A percentile compares a stretch with the other conserved stretches of the same genome.
Evolutionary conservation across 37 sponge, comb jelly and placozoan genomes (phyloP).

Genomic region (Beroe ovata): DNA sequence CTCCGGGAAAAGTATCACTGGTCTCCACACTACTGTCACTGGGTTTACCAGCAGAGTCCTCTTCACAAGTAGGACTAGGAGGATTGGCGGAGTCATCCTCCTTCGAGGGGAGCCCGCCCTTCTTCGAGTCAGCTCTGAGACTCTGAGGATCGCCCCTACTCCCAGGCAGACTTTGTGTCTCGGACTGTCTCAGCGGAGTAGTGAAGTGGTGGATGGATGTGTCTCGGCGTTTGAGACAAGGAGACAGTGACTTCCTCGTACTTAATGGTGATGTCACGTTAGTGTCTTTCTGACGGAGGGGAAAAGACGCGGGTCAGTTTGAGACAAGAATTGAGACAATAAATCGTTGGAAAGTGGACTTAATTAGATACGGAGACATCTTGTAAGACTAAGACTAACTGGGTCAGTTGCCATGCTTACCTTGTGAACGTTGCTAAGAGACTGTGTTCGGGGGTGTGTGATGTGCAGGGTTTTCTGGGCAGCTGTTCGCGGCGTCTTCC

Average conservation of each 20-base stretch:
- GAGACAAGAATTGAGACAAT: too few relatives aligned
- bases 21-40: neutral
- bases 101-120: neutral
- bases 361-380: too few relatives aligned
- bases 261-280: neutral
- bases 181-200: neutral
- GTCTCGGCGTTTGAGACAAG: constrained; percentile 13
- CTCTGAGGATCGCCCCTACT: neutral
- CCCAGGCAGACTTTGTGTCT: neutral
- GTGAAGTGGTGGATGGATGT: neutral
- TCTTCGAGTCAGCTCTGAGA: neutral
- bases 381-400: too few relatives aligned
- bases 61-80: neutral
- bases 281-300: constrained; percentile 17
- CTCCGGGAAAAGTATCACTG: neutral
- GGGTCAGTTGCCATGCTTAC: too few relatives aligned
- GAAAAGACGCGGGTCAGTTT: too few relatives aligned
- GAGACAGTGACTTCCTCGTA: constrained; percentile 23
- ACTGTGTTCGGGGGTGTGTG: constrained; percentile 65
- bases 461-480: constrained; percentile 64
- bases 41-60: neutral
- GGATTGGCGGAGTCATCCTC: neutral
- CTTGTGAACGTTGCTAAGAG: constrained; percentile 11
- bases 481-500: constrained; percentile 25
- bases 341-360: too few relatives aligned